Conservation (phyloP, 2,113 vertebrate species). For the Artemisiospiza belli region DNA sequence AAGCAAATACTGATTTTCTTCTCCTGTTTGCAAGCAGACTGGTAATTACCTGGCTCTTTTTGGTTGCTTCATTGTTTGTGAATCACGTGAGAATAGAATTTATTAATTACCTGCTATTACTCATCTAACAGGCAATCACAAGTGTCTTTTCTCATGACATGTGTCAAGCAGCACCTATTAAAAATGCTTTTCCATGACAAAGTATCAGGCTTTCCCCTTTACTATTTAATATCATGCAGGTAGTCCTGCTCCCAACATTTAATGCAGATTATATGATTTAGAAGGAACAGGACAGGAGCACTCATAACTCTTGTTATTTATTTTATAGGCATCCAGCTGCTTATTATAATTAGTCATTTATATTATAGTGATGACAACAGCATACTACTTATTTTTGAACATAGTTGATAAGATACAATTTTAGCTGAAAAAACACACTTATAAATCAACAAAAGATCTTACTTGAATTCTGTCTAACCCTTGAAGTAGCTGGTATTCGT, state of each 20-base stretch:
- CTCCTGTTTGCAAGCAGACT: slow-evolving; percentile 28
- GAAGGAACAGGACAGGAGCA: neutral
- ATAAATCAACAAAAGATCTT: slow-evolving; percentile 6
- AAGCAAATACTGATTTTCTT: slow-evolving; percentile 71
- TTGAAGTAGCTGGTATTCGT: slow-evolving; percentile 42
- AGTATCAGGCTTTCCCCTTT: slow-evolving; percentile 19
- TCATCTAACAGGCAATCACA: slow-evolving; percentile 44
- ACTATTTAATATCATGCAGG: neutral
- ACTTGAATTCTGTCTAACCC: slow-evolving; percentile 10
- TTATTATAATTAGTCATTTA: slow-evolving; percentile 4
- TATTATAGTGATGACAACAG: neutral
- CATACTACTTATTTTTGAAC: neutral
- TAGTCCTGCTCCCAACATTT: neutral
- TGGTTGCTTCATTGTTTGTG: slow-evolving; percentile 46
- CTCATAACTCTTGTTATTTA: neutral
- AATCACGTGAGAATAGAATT: neutral
- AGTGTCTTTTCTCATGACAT: neutral
- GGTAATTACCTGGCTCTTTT: slow-evolving; percentile 44
- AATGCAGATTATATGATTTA: neutral
- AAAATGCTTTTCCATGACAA: neutral
- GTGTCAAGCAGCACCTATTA: slow-evolving; percentile 14
- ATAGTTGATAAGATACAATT: neutral
- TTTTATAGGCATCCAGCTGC: neutral
- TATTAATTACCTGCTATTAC: slow-evolving; percentile 29
- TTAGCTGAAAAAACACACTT: neutral